Conservation (phyloP, 2,113 vertebrate species). For the Alces alces region DNA sequence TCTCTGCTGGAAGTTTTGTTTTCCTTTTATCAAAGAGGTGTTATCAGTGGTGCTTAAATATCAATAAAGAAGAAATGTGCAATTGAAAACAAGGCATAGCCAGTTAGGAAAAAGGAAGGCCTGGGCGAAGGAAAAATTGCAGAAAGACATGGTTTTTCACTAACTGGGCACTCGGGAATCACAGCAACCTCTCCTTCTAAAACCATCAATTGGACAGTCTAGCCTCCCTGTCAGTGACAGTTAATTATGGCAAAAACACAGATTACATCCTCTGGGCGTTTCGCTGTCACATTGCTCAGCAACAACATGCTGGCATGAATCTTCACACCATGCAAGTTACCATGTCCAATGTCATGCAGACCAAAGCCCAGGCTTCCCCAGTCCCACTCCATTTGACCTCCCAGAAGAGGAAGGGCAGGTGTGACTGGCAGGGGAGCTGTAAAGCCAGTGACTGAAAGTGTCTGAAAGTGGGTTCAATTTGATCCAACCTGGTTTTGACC, state of each 20-base stretch:
- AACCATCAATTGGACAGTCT: rapidly evolving
- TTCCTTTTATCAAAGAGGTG: neutral
- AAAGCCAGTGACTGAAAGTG: neutral
- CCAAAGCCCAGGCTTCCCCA: rapidly evolving
- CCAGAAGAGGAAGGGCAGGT: neutral
- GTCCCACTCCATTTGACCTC: rapidly evolving
- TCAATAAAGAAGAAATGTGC: neutral
- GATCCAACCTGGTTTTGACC: rapidly evolving
- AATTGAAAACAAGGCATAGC: rapidly evolving
- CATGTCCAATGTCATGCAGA: rapidly evolving
- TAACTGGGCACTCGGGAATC: rapidly evolving
- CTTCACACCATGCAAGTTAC: rapidly evolving
- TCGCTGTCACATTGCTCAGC: neutral
- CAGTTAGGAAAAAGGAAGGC: neutral
- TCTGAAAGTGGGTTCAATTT: neutral
- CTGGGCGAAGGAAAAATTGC: rapidly evolving
- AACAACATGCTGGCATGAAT: rapidly evolving
- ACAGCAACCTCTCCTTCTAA: neutral
- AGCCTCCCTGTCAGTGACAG: no score
- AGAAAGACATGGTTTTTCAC: neutral
- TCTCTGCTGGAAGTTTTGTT: neutral
- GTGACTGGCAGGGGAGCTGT: neutral
- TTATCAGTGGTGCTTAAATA: neutral
- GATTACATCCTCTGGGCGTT: neutral
- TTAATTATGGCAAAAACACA: rapidly evolving